Evolutionary conservation across 2,888 invertebrate species (phyloP).

Genomic region (Tolmerus cingulatus): DNA sequence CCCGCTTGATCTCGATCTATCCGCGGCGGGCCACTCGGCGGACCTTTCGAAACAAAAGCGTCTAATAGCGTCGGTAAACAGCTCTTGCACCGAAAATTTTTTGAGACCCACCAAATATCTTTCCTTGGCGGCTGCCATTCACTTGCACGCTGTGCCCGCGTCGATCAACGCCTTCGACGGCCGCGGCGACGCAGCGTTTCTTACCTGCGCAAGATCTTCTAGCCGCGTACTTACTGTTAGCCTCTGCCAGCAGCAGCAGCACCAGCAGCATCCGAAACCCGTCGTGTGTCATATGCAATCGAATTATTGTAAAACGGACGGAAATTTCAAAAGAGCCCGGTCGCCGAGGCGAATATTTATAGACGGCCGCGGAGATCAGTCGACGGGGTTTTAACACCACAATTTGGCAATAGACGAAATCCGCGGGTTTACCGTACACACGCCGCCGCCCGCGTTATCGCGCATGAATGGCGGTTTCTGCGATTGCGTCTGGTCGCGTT

Average conservation of each 20-base stretch:
- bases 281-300: slow-evolving; percentile 38
- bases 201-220: background rate
- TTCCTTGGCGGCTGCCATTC: slow-evolving; percentile 6
- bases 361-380: background rate
- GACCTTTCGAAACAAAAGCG: slow-evolving; percentile 36
- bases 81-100: slow-evolving; percentile 39
- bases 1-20: slow-evolving; percentile 5
- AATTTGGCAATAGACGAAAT: slow-evolving; percentile 36
- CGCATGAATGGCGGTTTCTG: background rate
- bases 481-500: background rate
- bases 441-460: background rate
- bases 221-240: slow-evolving; percentile 8
- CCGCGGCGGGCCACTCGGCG: background rate
- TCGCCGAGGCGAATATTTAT: slow-evolving; percentile 19
- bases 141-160: slow-evolving; percentile 4
- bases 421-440: background rate
- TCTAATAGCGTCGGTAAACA: slow-evolving; percentile 35
- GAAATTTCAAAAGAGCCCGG: slow-evolving; percentile 35
- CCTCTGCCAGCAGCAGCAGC: background rate
- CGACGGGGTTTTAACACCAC: slow-evolving; percentile 23
- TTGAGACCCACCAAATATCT: slow-evolving; percentile 32
- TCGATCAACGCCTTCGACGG: background rate
- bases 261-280: background rate
- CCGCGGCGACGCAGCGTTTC: background rate
- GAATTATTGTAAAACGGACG: slow-evolving; percentile 41